Percentiles rank a stretch among this genome's conserved stretches.
Conservation (phyloP, 2,113 vertebrate genomes). For the Clarias magur region DNA sequence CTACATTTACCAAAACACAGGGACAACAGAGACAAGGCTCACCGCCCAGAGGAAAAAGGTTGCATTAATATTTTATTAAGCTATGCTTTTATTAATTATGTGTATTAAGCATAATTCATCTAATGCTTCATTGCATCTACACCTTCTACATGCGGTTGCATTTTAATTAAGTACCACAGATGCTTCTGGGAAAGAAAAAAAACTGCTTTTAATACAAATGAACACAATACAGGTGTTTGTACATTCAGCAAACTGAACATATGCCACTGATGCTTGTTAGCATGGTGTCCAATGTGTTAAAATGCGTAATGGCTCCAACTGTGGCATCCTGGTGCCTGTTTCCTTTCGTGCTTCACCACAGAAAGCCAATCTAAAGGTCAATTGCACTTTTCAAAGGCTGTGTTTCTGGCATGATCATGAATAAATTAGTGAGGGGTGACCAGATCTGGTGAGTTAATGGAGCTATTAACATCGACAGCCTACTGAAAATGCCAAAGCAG, state of each 20-base stretch:
- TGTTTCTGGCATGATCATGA: constrained; percentile 54
- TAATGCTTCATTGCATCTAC: neutral
- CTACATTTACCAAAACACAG: constrained; percentile 2
- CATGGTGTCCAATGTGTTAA: constrained; percentile 39
- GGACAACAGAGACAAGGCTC: constrained; percentile 7
- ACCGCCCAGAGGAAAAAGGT: neutral
- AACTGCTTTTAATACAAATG: neutral
- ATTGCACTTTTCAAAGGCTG: constrained; percentile 53
- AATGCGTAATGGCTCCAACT: constrained; percentile 25
- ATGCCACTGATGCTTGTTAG: constrained; percentile 5
- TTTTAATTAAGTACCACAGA: constrained; percentile 9
- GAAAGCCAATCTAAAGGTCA: constrained; percentile 55
- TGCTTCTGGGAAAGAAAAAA: neutral
- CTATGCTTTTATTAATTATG: constrained; percentile 7
- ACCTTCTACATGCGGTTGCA: neutral
- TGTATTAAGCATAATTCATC: neutral
- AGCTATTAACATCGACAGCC: constrained; percentile 50
- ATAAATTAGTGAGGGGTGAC: constrained; percentile 55
- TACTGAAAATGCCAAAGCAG: constrained; percentile 53
- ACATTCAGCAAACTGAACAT: constrained; percentile 16
- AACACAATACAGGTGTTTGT: constrained; percentile 7
- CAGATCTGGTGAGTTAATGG: constrained; percentile 54
- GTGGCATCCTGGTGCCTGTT: constrained; percentile 28
- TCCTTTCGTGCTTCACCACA: constrained; percentile 32
- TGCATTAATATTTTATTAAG: neutral